Evolutionary conservation across 2,888 invertebrate species (phyloP).

Genomic region (Nymphalis urticae): DNA sequence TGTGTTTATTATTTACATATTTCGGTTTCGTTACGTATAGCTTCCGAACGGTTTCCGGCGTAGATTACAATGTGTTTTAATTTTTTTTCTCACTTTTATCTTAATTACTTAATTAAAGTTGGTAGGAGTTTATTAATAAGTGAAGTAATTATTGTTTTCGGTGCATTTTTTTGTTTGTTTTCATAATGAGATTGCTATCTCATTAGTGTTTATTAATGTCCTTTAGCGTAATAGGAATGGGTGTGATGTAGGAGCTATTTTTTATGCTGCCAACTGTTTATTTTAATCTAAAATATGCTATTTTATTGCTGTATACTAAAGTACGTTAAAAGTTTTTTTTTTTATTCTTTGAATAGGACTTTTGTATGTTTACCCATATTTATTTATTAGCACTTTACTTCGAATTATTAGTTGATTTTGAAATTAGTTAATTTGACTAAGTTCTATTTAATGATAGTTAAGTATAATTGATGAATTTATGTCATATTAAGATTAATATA

Average conservation of each 20-base stretch:
- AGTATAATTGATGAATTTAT: too few species aligned
- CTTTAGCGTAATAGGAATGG: not conserved
- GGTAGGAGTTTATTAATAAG: conserved; percentile 41
- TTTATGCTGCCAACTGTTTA: not conserved
- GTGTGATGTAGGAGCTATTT: not conserved
- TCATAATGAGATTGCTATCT: conserved; percentile 17
- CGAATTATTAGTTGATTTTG: too few species aligned
- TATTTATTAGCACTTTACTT: too few species aligned
- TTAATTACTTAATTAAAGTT: conserved; percentile 75
- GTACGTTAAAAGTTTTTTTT: too few species aligned
- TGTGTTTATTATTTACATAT: conserved; percentile 65
- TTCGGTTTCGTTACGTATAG: conserved; percentile 62
- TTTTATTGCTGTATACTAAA: too few species aligned
- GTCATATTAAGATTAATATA: too few species aligned
- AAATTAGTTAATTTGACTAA: too few species aligned
- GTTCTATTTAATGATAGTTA: too few species aligned
- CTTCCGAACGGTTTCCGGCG: conserved; percentile 73
- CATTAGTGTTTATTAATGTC: conserved; percentile 14
- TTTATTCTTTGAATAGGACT: too few species aligned
- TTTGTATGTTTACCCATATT: too few species aligned
- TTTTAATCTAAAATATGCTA: not conserved
- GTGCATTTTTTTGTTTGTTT: conserved; percentile 27
- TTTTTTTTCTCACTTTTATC: conserved; percentile 65
- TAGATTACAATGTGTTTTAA: conserved; percentile 69
- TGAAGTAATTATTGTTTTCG: conserved; percentile 33